Base-by-base conservation (phyloP, 2,888 invertebrate species). In the Leptopilina drosophilae region DNA sequence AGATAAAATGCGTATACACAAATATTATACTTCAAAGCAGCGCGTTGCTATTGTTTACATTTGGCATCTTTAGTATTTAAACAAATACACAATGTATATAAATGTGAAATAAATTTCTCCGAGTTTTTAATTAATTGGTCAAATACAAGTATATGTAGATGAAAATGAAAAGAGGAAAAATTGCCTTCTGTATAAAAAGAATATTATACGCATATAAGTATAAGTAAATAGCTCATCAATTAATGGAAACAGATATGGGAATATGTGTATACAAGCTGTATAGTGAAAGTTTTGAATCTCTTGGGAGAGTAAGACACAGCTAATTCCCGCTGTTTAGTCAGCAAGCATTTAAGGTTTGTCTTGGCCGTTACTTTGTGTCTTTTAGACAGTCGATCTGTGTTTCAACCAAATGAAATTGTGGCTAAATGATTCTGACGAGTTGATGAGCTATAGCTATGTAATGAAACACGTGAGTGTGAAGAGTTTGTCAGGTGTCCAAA, bases 301-400 rank as follows among this genome's bases (percentile, higher is more conserved):
- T 86, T 87, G 86, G 85, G 83, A 86, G 88, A 86, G 87, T 88
- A 87, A 88, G 87, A 88, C 87, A 88, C 87, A 89, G 90, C 90
- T 91, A 90, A 91, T 91, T 91, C 87, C 89, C 88, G 90, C 87
- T 91, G 91, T 91, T 91, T 91, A 88, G 91, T 91, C 89, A 91
- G 88, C 91, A 91, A 91, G 91, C 91, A 91, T 91, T 91, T 90
- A 87, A 90, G 90, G 91, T 91, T 91, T 91, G 90, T 91, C 90
- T 91, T 91, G 91, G 91, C 91, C 86, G 89, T 90, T 88, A 89
- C 89, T 89, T 83, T 88, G 91, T 91, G 90, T 91, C 91, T 91
- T 91, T 91, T 91, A 91, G 91, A 90, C 90, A 91, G 91, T 87
- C 89, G 90, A 91, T 91, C 90, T 91, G 91, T 91, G 89, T 89